Evolutionary conservation across 2,113 vertebrate genomes (phyloP).

Genomic region (Oxyura jamaicensis): DNA sequence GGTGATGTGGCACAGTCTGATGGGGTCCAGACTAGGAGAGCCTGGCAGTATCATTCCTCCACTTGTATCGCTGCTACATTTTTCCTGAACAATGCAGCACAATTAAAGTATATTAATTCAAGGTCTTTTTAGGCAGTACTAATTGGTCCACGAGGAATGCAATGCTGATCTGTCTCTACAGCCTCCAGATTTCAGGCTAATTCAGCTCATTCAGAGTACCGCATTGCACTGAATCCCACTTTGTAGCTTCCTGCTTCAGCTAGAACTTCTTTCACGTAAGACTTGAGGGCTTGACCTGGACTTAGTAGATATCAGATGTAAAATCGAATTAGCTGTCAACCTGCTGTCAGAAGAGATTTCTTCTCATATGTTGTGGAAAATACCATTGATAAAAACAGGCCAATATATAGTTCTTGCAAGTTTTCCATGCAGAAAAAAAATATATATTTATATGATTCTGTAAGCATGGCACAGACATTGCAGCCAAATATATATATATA

Average conservation of each 20-base stretch:
- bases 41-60: background rate
- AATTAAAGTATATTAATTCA: background rate
- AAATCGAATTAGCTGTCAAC: background rate
- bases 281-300: background rate
- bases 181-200: background rate
- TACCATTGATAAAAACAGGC: background rate
- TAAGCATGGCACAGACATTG: background rate
- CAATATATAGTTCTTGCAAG: background rate
- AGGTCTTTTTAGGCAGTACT: background rate
- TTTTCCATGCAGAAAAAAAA: background rate
- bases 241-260: background rate
- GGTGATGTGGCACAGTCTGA: background rate
- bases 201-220: background rate
- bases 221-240: rapidly evolving
- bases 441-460: background rate
- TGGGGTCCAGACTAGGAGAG: background rate
- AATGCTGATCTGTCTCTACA: background rate
- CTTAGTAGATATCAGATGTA: background rate
- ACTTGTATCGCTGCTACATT: background rate
- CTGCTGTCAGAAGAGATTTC: background rate
- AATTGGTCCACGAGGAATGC: background rate
- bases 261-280: background rate
- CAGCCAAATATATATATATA: too few species aligned
- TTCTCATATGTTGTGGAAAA: background rate
- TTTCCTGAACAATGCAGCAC: background rate